Base-by-base conservation (phyloP, 2,888 invertebrate genomes). In the Eristalis tenax region DNA sequence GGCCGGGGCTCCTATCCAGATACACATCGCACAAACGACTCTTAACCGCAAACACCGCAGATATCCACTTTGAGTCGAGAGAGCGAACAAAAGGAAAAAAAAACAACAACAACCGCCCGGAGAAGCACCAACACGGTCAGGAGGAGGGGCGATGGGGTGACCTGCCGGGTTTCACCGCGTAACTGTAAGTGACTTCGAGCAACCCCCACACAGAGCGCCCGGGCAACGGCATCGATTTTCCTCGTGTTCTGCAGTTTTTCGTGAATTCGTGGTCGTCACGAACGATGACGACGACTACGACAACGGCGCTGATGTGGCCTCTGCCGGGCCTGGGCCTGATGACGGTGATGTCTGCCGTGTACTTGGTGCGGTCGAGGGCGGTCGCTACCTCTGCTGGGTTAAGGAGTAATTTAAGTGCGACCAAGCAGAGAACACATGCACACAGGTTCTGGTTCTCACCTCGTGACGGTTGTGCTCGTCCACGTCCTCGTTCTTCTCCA, bases 371-470 rank as follows among this genome's bases (percentile, higher is more conserved):
- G 64, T 28, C 61, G 64, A 50, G n/a, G 57, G 32, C 26, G 61
- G 64, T 28, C 61, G 64, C 59, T 59, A 61, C 68, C 65, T 78
- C 61, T 86, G 77, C 68, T 78, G 78, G 78, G 86, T 86, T 86
- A 78, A 78, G 83, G 78, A 86, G 86, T 75, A 86, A 86, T 86
- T 86, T 83, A 83, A 83, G 86, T 78, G 50, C 50, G 18, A 50
- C 43, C 43, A 6, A 43, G 4, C 38, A 40, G 26, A 38, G 28
- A 28, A 5, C 28, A 32, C 32, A 32, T 10, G 32, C 32, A 32
- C 32, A 32, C 32, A 57, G 66, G 8, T 18, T 38, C 66, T 65
- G 50, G 64, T 56, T 32, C 50, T 64, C 28, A 28, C 2, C 65
- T 57, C 23, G 43, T 26, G 56, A 22, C 50, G 63, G 59, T 8